Evolutionary conservation across 2,797 vertebrate species (phyloP).

Genomic region (Takifugu ocellatus): DNA sequence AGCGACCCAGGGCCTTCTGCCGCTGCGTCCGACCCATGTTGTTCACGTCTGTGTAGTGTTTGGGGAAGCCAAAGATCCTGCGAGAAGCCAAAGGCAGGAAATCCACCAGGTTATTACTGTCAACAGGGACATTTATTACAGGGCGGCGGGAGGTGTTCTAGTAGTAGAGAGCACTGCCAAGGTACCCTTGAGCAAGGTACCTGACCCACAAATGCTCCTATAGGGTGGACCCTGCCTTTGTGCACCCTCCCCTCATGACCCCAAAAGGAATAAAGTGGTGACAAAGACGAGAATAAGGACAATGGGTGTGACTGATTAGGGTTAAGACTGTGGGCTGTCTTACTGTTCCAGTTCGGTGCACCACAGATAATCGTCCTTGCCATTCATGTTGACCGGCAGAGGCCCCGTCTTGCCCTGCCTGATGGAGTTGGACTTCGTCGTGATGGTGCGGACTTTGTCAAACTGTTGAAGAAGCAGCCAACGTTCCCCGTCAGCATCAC

Average conservation of each 20-base stretch:
- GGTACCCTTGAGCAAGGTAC: no score
- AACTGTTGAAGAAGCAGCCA: conserved; percentile 59
- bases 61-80: conserved; percentile 94
- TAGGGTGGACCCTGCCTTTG: no score
- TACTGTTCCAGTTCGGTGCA: conserved; percentile 80
- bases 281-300: no score
- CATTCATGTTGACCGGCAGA: conserved; percentile 76
- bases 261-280: no score
- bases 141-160: no score
- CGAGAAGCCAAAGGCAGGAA: no score
- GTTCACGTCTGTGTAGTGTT: conserved; percentile 91
- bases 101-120: no score
- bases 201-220: no score
- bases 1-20: conserved; percentile 87
- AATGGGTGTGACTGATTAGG: no score
- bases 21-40: conserved; percentile 83
- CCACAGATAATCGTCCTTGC: conserved; percentile 80
- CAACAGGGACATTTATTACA: no score
- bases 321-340: conserved; percentile 14
- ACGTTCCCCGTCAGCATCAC: neutral
- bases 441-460: conserved; percentile 79
- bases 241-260: no score
- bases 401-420: conserved; percentile 73
- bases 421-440: conserved; percentile 78
- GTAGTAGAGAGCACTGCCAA: no score